These are phyloP conservation scores for Helicoverpa armigera DNA, from an alignment of 1,140 invertebrate genomes.

Conservation along the genomic window DNA sequence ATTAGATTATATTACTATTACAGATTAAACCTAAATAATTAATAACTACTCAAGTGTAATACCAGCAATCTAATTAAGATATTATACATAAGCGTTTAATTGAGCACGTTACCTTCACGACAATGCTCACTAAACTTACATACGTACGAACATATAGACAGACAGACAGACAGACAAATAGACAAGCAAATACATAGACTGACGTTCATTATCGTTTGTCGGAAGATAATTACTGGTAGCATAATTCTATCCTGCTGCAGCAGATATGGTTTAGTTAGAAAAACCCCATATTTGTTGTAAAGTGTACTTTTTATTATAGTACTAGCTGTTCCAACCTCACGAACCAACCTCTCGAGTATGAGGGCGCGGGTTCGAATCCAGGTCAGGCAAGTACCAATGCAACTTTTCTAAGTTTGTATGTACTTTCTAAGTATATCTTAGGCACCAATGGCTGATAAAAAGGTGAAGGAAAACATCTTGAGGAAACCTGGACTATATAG, in stretches of 20 bases:
- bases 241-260: background rate
- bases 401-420: no score
- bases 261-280: background rate
- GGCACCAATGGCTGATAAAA: no score
- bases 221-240: constrained; percentile 2
- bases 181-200: background rate
- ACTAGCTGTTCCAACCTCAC: no score
- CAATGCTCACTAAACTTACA: background rate
- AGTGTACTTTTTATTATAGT: no score
- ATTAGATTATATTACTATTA: no score
- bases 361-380: no score
- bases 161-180: background rate
- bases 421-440: no score
- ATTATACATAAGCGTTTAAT: constrained; percentile 1
- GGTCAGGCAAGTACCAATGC: no score
- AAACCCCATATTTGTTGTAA: background rate
- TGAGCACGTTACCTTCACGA: background rate
- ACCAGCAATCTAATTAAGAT: background rate
- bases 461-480: no score
- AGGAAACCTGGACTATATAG: no score
- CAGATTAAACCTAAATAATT: no score
- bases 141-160: background rate
- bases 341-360: background rate
- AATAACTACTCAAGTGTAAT: no score
- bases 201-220: background rate